These are phyloP conservation scores for Epinephelus fuscoguttatus DNA, from an alignment of 2,113 vertebrate genomes.

Conservation along the genomic window DNA sequence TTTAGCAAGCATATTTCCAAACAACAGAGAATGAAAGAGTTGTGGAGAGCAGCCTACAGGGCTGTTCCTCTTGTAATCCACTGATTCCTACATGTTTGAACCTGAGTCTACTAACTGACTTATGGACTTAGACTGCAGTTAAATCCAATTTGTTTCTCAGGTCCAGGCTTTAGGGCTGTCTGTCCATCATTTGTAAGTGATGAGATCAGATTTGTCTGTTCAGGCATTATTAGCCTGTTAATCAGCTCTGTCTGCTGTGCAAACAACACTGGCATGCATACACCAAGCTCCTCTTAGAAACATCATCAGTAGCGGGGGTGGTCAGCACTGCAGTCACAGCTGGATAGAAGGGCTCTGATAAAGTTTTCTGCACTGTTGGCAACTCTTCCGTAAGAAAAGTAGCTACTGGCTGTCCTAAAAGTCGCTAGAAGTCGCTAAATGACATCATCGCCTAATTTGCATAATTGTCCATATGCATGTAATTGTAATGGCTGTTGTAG, in stretches of 20 bases:
- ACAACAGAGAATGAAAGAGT: background rate
- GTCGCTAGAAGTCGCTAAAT: no score
- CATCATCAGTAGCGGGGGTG: background rate
- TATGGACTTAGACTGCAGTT: background rate
- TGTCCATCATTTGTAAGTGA: constrained; percentile 1
- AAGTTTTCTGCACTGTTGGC: no score
- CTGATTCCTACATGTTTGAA: background rate
- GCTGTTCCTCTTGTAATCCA: background rate
- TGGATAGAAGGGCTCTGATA: background rate
- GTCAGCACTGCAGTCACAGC: background rate
- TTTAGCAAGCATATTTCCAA: background rate
- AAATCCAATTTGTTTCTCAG: constrained; percentile 7
- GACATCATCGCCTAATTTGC: no score
- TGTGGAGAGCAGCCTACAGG: background rate
- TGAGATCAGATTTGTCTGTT: background rate
- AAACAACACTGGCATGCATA: background rate
- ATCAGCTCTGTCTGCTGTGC: background rate
- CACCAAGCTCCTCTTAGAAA: background rate
- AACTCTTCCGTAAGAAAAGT: no score
- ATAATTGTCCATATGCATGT: no score
- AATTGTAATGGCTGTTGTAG: no score
- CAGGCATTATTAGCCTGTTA: background rate
- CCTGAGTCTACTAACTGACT: background rate
- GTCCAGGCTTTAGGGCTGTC: background rate
- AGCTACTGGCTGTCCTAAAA: no score